Conservation (phyloP, 2,113 vertebrate genomes). For the Nibea albiflora region DNA sequence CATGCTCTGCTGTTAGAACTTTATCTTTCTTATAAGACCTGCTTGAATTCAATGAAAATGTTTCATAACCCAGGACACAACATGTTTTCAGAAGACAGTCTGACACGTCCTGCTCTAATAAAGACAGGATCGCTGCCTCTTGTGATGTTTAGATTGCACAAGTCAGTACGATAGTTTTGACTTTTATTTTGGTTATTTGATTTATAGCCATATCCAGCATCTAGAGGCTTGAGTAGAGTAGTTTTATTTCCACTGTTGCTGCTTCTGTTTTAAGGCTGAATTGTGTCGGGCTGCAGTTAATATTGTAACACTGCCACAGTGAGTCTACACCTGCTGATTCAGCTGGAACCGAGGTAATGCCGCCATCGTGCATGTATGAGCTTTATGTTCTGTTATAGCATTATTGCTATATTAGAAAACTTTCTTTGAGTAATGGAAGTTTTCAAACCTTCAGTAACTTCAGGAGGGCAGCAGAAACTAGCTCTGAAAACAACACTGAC, state of each 20-base stretch:
- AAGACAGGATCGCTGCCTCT: neutral
- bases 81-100: neutral
- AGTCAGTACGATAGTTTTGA: constrained; percentile 4
- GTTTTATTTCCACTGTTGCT: neutral
- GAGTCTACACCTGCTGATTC: constrained; percentile 30
- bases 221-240: neutral
- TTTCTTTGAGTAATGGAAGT: neutral
- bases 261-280: neutral
- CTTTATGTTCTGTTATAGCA: neutral
- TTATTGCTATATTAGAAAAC: neutral
- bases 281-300: neutral
- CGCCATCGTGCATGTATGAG: neutral
- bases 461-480: neutral
- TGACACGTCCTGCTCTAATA: neutral
- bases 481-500: neutral
- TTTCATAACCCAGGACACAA: neutral
- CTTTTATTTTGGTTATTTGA: neutral
- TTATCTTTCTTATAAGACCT: neutral
- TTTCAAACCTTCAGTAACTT: neutral
- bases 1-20: neutral
- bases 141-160: neutral
- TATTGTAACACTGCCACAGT: neutral
- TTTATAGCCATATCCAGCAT: neutral
- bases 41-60: neutral
- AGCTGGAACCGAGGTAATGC: constrained; percentile 2